A percentile compares a stretch with the other conserved stretches of the same genome.
phyloP scores from a whole-genome alignment of 2,113 vertebrate genomes.

The Copsychus sechellarum region DNA sequence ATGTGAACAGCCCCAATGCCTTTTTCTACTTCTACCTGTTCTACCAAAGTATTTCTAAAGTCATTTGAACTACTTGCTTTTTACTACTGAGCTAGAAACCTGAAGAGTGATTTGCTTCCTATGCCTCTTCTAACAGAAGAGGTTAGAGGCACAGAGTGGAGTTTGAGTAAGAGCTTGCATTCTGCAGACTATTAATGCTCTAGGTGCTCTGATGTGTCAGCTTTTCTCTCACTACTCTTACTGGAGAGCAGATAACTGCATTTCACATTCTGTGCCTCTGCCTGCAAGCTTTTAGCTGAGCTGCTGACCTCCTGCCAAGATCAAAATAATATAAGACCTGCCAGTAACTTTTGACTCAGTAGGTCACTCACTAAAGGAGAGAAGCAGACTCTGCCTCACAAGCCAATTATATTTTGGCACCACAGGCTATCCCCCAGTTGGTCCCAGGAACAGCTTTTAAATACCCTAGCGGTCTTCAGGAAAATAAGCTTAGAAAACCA shows the following conservation, averaged over 20 bases:
- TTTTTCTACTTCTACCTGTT: background rate
- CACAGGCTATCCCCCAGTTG: background rate
- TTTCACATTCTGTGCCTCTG: background rate
- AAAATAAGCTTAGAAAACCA: background rate
- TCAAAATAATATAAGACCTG: background rate
- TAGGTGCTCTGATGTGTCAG: background rate
- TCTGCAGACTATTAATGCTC: background rate
- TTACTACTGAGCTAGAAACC: background rate
- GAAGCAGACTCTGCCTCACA: background rate
- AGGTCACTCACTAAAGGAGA: background rate
- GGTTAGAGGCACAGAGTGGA: background rate
- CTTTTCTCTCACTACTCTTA: background rate
- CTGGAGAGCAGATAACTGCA: background rate
- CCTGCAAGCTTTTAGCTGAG: background rate
- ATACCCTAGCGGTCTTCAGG: background rate
- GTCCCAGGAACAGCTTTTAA: background rate
- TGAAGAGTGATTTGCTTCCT: background rate
- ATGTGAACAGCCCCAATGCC: background rate
- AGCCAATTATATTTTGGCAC: background rate
- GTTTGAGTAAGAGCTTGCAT: background rate
- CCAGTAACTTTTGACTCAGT: background rate
- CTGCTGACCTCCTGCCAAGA: background rate
- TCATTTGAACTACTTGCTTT: background rate
- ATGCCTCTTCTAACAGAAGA: background rate
- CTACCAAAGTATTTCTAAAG: background rate